phyloP scores from a whole-genome alignment of 2,797 vertebrate species.

The Aulostomus chinensis region DNA sequence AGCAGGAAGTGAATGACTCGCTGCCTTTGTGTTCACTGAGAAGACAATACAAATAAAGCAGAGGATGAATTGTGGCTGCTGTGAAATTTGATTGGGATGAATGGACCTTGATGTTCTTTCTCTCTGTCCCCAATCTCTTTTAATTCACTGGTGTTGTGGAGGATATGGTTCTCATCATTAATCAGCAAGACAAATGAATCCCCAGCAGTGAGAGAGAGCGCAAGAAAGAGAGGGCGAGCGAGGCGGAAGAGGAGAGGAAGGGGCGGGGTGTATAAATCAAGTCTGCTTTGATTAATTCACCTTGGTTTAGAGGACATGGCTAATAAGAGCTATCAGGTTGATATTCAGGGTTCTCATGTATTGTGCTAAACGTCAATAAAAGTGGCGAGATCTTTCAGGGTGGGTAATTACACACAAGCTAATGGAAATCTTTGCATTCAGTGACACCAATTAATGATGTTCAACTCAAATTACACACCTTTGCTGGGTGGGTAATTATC shows the following conservation, averaged over 20 bases:
- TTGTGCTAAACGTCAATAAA: conserved; percentile 71
- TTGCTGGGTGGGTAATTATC: conserved; percentile 45
- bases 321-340: conserved; percentile 78
- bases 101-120: conserved; percentile 78
- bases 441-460: conserved; percentile 64
- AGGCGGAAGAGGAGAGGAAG: conserved; percentile 36
- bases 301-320: conserved; percentile 72
- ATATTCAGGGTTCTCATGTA: conserved; percentile 68
- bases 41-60: conserved; percentile 67
- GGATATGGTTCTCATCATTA: conserved; percentile 80
- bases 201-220: conserved; percentile 54
- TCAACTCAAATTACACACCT: conserved; percentile 56
- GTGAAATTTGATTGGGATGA: conserved; percentile 77
- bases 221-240: conserved; percentile 22
- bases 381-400: conserved; percentile 49
- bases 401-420: conserved; percentile 48
- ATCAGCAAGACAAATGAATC: conserved; percentile 81
- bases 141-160: conserved; percentile 79
- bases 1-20: conserved; percentile 46
- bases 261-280: conserved; percentile 69
- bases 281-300: conserved; percentile 80
- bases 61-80: conserved; percentile 63
- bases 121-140: conserved; percentile 78
- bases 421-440: conserved; percentile 60
- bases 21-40: conserved; percentile 48